These are phyloP conservation scores for Choloepus hoffmanni DNA, from an alignment of 2,113 vertebrate genomes.

Conservation along the genomic window DNA sequence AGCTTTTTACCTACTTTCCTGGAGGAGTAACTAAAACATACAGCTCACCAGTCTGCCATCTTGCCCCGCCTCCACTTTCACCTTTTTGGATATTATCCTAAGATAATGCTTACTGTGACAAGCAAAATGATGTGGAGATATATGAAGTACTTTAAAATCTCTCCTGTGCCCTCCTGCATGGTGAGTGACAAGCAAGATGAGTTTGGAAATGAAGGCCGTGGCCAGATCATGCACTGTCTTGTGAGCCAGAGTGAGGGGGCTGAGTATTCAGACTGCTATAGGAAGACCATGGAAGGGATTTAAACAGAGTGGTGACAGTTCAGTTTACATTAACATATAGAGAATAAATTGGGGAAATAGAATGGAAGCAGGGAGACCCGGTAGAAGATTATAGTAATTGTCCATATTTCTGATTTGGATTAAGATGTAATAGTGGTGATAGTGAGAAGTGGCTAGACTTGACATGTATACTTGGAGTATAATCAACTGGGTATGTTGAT, in stretches of 20 bases:
- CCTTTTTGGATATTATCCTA: not conserved
- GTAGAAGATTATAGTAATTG: not conserved
- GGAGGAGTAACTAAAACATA: too few relatives aligned
- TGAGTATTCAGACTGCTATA: not conserved
- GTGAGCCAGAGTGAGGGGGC: not conserved
- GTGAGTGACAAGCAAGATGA: not conserved
- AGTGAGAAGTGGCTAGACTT: not conserved
- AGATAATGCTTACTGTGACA: not conserved
- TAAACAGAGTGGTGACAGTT: not conserved
- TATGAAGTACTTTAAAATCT: not conserved
- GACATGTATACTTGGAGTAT: not conserved
- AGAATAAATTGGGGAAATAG: not conserved
- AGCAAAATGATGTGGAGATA: not conserved
- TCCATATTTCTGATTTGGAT: not conserved
- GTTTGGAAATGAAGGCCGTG: not conserved
- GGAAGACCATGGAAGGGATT: not conserved
- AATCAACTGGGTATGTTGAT: not conserved
- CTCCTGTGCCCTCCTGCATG: not conserved
- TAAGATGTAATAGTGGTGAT: not conserved
- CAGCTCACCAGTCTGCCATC: too few relatives aligned
- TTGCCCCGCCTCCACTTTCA: too few relatives aligned
- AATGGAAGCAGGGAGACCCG: not conserved
- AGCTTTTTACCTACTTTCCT: too few relatives aligned
- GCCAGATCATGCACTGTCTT: not conserved
- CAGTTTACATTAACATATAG: not conserved